Conservation (phyloP, 2,888 invertebrate species). For the Mactromeris polynyma region DNA sequence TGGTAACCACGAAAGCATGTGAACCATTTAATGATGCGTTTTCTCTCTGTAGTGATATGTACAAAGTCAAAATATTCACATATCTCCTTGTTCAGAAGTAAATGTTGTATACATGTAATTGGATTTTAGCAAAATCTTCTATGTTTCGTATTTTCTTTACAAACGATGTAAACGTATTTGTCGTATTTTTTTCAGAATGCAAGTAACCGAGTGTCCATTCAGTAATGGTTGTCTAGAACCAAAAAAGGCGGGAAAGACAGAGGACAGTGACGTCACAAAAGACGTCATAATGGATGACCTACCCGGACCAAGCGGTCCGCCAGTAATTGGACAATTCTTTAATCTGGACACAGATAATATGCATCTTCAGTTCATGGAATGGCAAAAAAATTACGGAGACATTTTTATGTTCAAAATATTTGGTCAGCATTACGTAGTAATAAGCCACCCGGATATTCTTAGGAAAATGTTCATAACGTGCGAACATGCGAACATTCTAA, state of each 20-base stretch:
- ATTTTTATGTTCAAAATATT: slow-evolving; percentile 71
- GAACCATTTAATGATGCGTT: no score
- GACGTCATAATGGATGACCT: slow-evolving; percentile 44
- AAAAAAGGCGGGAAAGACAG: background rate
- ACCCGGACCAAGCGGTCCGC: slow-evolving; percentile 71
- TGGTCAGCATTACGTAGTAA: slow-evolving; percentile 67
- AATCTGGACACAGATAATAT: slow-evolving; percentile 65
- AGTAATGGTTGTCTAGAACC: background rate
- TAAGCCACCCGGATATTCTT: slow-evolving; percentile 70
- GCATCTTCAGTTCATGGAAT: slow-evolving; percentile 71
- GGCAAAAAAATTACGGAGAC: slow-evolving; percentile 70
- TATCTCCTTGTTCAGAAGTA: no score
- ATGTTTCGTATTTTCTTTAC: no score
- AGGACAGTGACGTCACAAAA: background rate
- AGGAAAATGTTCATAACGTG: slow-evolving; percentile 68
- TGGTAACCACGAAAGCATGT: no score
- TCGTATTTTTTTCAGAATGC: slow-evolving; percentile 29
- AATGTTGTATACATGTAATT: no score
- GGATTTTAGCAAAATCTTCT: no score
- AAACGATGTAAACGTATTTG: no score
- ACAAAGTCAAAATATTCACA: no score
- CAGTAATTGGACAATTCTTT: slow-evolving; percentile 69
- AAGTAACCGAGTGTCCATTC: slow-evolving; percentile 19
- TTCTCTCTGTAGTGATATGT: no score
- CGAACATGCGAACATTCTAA: slow-evolving; percentile 59